Evolutionary conservation across 2,888 invertebrate genomes (phyloP).

Genomic region (Orchestes rusci): DNA sequence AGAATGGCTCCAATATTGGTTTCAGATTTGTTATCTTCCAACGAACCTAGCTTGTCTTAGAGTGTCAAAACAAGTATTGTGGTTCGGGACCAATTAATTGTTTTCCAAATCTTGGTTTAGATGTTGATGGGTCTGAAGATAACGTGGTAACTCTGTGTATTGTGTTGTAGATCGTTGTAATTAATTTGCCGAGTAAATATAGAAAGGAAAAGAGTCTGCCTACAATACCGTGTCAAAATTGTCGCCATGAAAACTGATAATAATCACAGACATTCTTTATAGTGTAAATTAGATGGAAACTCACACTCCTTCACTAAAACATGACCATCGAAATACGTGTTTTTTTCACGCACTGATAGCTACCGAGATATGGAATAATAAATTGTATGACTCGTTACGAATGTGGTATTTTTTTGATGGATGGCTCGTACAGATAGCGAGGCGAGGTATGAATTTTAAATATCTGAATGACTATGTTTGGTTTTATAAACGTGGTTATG

Average conservation of each 20-base stretch:
- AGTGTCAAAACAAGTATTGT: slow-evolving; percentile 19
- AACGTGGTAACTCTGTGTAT: too few species aligned
- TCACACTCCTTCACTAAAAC: slow-evolving; percentile 14
- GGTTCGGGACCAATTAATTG: slow-evolving; percentile 11
- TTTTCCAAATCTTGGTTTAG: background rate
- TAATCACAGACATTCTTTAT: slow-evolving; percentile 1
- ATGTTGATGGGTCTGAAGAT: too few species aligned
- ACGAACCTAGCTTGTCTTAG: slow-evolving; percentile 6
- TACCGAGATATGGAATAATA: slow-evolving; percentile 11
- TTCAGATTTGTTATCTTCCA: slow-evolving; percentile 15
- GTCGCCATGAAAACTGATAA: slow-evolving; percentile 6
- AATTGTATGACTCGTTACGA: slow-evolving; percentile 10
- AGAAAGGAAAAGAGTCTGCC: background rate
- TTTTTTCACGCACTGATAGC: slow-evolving; percentile 15
- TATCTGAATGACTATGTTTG: too few species aligned
- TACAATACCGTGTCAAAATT: background rate
- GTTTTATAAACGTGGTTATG: too few species aligned
- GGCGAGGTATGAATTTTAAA: slow-evolving; percentile 11
- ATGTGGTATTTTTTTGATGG: slow-evolving; percentile 15
- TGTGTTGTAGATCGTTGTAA: too few species aligned
- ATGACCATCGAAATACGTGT: slow-evolving; percentile 10
- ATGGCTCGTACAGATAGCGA: slow-evolving; percentile 4
- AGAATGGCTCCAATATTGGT: slow-evolving; percentile 12
- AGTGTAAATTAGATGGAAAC: slow-evolving; percentile 19
- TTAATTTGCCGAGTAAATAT: too few species aligned